These are phyloP conservation scores for Drosophila grimshawi DNA, from an alignment of 1,140 invertebrate genomes.

Conservation along the genomic window DNA sequence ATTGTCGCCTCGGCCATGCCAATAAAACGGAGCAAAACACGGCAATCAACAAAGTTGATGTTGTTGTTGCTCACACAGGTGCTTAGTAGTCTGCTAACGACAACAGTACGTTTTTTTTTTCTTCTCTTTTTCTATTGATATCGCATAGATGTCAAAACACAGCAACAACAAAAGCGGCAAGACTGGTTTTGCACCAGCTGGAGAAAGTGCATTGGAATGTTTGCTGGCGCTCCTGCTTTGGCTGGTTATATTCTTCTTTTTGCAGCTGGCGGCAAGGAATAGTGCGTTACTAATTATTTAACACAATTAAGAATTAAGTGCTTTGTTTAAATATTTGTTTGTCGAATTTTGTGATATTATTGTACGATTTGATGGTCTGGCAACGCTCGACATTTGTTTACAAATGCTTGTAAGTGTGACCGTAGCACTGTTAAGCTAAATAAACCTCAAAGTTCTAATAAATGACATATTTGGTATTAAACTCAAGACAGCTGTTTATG, in stretches of 20 bases:
- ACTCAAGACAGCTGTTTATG: conserved; percentile 14
- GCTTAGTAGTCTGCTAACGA: conserved; percentile 67
- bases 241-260: neutral
- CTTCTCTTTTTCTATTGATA: conserved; percentile 78
- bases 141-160: conserved; percentile 73
- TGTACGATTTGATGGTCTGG: conserved; percentile 14
- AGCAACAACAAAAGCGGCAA: conserved; percentile 59
- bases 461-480: conserved; percentile 23
- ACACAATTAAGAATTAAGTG: neutral
- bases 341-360: neutral
- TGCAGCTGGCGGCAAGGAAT: conserved; percentile 8
- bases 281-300: conserved; percentile 24
- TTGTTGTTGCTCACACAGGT: conserved; percentile 40
- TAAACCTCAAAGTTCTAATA: conserved; percentile 16
- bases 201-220: conserved; percentile 78
- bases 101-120: conserved; percentile 50
- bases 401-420: conserved; percentile 21
- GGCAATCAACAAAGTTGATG: conserved; percentile 32
- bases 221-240: conserved; percentile 23
- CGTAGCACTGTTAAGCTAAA: neutral
- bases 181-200: conserved; percentile 66
- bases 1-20: conserved; percentile 41
- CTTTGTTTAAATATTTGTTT: conserved; percentile 1
- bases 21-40: conserved; percentile 37
- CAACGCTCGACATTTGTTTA: conserved; percentile 47